phyloP scores from a whole-genome alignment of 2,113 vertebrate species.

The Psophia crepitans region DNA sequence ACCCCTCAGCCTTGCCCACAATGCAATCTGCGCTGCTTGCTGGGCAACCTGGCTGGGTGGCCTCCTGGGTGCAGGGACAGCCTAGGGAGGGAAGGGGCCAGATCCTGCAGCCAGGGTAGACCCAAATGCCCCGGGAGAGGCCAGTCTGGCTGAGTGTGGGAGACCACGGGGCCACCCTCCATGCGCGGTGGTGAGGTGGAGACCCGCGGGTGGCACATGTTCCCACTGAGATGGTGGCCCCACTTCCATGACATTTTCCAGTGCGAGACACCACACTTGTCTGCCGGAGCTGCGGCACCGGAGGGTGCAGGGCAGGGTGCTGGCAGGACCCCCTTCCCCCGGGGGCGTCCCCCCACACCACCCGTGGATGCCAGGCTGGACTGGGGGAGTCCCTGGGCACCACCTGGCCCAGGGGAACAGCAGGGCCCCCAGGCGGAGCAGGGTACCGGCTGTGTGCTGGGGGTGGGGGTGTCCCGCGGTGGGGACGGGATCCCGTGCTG shows the following conservation, averaged over 20 bases:
- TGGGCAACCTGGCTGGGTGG: background rate
- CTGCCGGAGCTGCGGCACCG: fast-evolving
- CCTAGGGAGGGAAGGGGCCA: fast-evolving
- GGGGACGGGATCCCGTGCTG: background rate
- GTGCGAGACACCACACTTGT: background rate
- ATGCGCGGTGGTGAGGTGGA: background rate
- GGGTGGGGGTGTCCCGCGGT: background rate
- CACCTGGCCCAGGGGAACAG: background rate
- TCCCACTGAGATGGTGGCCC: background rate
- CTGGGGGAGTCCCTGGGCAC: background rate
- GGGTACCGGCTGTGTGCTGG: too few species aligned
- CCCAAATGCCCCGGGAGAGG: background rate
- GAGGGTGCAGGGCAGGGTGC: background rate
- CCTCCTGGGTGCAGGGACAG: background rate
- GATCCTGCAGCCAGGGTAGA: background rate
- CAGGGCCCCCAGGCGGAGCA: background rate
- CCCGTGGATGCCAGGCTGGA: background rate
- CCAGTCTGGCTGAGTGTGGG: background rate
- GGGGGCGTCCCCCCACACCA: too few species aligned
- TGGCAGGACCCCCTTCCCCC: background rate
- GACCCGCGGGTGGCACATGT: background rate
- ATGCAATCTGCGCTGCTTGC: background rate
- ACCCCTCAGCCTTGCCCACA: background rate
- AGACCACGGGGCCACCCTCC: background rate
- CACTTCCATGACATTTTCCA: background rate